Evolutionary conservation across 2,888 invertebrate genomes (phyloP).

Genomic region (Troides aeacus): DNA sequence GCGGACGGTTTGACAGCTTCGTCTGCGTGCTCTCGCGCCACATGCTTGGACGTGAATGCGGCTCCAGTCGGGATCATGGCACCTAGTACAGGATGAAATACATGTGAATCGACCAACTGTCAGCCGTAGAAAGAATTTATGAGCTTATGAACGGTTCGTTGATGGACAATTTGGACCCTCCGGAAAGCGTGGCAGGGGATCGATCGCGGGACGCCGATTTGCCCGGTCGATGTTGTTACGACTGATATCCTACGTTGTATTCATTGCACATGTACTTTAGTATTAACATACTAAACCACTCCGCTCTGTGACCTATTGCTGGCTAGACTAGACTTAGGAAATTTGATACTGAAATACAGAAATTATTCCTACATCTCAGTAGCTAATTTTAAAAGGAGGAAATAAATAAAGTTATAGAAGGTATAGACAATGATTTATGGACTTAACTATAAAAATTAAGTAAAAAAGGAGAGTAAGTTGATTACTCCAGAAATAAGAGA

Average conservation of each 20-base stretch:
- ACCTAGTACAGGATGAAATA: conserved; percentile 52
- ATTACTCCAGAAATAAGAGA: too few species aligned
- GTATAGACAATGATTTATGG: too few species aligned
- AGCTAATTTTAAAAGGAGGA: too few species aligned
- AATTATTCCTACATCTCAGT: too few species aligned
- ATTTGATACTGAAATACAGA: too few species aligned
- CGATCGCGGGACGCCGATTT: conserved; percentile 39
- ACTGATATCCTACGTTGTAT: conserved; percentile 22
- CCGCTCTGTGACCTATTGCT: too few species aligned
- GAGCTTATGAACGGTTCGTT: conserved; percentile 44
- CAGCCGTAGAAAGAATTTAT: conserved; percentile 77
- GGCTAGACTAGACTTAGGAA: too few species aligned
- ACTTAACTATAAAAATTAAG: too few species aligned
- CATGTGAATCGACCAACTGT: conserved; percentile 69
- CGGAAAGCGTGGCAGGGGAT: conserved; percentile 58
- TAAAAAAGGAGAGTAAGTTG: too few species aligned
- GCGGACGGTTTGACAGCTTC: conserved; percentile 40
- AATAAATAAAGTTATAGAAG: too few species aligned
- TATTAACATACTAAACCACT: not conserved
- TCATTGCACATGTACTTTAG: conserved; percentile 8
- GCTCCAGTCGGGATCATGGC: conserved; percentile 43
- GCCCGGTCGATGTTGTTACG: conserved; percentile 43
- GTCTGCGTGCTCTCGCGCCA: conserved; percentile 55
- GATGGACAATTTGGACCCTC: conserved; percentile 53
- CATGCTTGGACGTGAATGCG: conserved; percentile 66